Evolutionary conservation across 2,797 vertebrate genomes (phyloP).

Genomic region (Tinamus major): DNA sequence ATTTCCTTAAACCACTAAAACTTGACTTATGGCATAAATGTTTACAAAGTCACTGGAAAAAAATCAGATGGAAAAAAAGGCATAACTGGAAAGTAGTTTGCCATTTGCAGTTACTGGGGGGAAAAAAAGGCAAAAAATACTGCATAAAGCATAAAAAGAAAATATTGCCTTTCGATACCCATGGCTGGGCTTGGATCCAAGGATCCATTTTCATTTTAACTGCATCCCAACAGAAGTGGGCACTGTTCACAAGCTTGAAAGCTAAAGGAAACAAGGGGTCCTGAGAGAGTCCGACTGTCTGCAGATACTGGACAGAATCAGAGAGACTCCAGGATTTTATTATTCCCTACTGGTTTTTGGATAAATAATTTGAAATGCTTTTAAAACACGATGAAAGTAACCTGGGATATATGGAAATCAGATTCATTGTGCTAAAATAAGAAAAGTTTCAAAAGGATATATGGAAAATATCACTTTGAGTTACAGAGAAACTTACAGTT

Average conservation of each 20-base stretch:
- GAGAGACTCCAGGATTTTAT: not conserved
- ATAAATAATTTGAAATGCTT: not conserved
- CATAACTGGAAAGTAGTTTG: not conserved
- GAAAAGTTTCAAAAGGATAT: not conserved
- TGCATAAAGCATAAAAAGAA: not conserved
- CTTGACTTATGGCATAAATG: not conserved
- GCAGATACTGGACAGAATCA: not conserved
- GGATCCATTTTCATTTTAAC: rapidly evolving
- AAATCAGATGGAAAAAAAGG: constrained; percentile 29
- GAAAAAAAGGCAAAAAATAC: not conserved
- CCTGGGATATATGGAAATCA: not conserved
- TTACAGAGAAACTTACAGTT: constrained; percentile 78
- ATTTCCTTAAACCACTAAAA: not conserved
- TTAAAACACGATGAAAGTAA: not conserved
- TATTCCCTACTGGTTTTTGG: not conserved
- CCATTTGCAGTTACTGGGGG: not conserved
- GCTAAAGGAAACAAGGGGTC: not conserved
- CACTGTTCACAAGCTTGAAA: not conserved
- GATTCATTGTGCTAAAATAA: not conserved
- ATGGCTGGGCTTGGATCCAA: not conserved
- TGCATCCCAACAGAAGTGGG: not conserved
- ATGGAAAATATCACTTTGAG: constrained; percentile 27
- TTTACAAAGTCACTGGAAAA: not conserved
- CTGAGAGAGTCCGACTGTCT: not conserved
- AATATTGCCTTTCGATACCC: not conserved